Base-by-base conservation (phyloP, 2,113 vertebrate species). In the Amphilophus citrinellus region DNA sequence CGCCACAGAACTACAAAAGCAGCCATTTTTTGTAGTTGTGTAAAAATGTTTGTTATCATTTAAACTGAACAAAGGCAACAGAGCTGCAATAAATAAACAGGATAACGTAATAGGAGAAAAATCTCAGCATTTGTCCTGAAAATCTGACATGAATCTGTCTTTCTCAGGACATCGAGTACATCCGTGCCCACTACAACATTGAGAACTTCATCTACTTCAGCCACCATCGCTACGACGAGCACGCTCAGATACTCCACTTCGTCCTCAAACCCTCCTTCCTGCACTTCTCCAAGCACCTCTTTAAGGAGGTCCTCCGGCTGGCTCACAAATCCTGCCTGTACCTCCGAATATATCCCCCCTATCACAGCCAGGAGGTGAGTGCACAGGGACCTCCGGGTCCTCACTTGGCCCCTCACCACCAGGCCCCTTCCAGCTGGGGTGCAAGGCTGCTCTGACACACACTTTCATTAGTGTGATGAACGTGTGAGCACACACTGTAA, bases 131-230 rank as follows among this genome's bases (percentile, higher is more conserved):
- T 39, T 15, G 11, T 66, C n/a, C 37, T 42, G 62, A 6, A 66
- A 66, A 73, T 50, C 44, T 53, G 44, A 73, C 66, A n/a, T 68
- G 4, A 79, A 20, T 60, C 17, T 76, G 18, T 84, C 37, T 44
- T 8, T 35, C 35, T 80, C 90, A 99, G 98, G 96, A 99, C 60
- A 79, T 96, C 2, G 97, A 98, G 68, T 99, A 96, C 86, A 93
- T 99, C 59, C 95, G 92, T 1, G 95, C 97, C 6, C 97, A 96
- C 93, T 99, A 97, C 94, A 96, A 97, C 91, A 95, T 98, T 2
- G 98, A 99, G 90, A 96, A 96, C 87, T 99, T 99, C 88, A 96
- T 99, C 91, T 92, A 97, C 85, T 98, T 97, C 90, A 95, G 90
- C 88, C 88, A 96, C 27, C 91, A 98, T 85, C 85, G 95, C 89